These are phyloP conservation scores for Tiliacea citrago DNA, from an alignment of 2,888 invertebrate genomes.

Conservation along the genomic window DNA sequence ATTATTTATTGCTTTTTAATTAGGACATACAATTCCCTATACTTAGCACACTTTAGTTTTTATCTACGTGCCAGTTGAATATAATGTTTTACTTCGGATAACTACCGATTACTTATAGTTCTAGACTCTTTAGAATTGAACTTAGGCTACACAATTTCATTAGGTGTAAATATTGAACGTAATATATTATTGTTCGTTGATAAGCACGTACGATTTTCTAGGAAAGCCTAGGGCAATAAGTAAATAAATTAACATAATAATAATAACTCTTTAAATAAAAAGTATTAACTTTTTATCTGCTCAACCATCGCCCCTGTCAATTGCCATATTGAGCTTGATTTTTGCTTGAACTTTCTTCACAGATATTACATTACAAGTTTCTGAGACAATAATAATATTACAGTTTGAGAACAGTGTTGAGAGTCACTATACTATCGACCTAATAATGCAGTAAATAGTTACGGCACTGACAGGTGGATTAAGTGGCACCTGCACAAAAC, in stretches of 20 bases:
- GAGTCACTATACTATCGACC: background rate
- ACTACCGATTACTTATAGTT: background rate
- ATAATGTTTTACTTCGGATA: background rate
- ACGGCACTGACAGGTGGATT: constrained; percentile 8
- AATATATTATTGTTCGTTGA: background rate
- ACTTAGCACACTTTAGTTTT: background rate
- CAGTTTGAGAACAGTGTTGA: constrained; percentile 5
- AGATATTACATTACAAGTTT: background rate
- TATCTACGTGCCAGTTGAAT: background rate
- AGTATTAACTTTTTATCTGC: background rate
- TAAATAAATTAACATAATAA: too few species aligned
- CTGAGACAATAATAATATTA: background rate
- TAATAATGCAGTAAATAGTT: constrained; percentile 9
- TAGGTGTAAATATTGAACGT: constrained; percentile 6
- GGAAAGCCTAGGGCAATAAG: background rate
- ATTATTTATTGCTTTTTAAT: background rate
- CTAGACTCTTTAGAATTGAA: background rate
- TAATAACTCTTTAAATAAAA: background rate
- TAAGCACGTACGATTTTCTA: constrained; percentile 33
- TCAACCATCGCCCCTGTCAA: too few species aligned
- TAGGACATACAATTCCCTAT: background rate
- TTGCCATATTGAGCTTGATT: background rate
- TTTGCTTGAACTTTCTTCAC: background rate
- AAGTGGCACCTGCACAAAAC: constrained; percentile 24
- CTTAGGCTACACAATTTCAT: constrained; percentile 4